A percentile compares a stretch with the other conserved stretches of the same genome.
Evolutionary conservation across 2,113 vertebrate genomes (phyloP).

Genomic region (Otolemur garnettii): DNA sequence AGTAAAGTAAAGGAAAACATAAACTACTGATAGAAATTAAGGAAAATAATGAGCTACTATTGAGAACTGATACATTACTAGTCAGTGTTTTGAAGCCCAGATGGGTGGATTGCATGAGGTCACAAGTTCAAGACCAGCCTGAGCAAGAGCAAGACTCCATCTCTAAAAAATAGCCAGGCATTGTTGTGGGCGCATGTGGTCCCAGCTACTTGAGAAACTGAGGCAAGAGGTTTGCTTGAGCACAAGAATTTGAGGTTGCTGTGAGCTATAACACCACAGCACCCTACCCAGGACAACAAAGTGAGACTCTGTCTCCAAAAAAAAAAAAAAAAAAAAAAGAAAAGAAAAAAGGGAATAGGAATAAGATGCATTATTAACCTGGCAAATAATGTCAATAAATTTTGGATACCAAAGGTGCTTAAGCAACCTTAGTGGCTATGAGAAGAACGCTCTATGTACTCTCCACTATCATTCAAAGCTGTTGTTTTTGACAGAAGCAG

Average conservation of each 20-base stretch:
- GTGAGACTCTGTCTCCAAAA: no score
- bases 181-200: no score
- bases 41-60: neutral
- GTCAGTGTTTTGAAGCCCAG: neutral
- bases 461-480: neutral
- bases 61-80: neutral
- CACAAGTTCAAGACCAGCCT: no score
- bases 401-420: conserved; percentile 28
- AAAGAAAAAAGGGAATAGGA: neutral
- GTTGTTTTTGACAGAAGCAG: neutral
- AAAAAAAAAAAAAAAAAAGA: no score
- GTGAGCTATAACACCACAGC: no score
- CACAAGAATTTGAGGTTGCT: no score
- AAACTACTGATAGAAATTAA: conserved; percentile 8
- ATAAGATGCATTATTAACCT: conserved; percentile 27
- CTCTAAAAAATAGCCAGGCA: no score
- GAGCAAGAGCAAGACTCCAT: no score
- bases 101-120: no score
- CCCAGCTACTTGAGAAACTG: no score
- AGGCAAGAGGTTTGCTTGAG: no score
- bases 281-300: no score
- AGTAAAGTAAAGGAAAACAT: neutral
- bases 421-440: neutral
- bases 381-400: neutral
- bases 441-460: neutral